phyloP scores from a whole-genome alignment of 2,888 invertebrate species.

The Polydrusus cervinus region DNA sequence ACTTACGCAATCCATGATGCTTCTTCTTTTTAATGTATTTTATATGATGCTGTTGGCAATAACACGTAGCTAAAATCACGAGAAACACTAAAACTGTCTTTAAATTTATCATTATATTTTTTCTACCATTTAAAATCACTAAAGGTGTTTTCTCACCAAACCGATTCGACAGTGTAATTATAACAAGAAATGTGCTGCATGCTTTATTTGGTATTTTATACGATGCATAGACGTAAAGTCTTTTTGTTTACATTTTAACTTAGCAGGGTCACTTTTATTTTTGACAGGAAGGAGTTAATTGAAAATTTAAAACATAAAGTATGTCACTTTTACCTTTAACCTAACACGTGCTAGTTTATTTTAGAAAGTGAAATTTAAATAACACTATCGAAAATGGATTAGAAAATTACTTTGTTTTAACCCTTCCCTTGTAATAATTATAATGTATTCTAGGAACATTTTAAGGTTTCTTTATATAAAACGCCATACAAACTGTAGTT shows the following conservation, averaged over 20 bases:
- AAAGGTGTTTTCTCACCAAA: not conserved
- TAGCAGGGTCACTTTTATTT: slow-evolving; percentile 45
- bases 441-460: too few relatives aligned
- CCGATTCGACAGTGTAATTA: not conserved
- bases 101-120: slow-evolving; percentile 28
- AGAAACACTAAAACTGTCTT: slow-evolving; percentile 32
- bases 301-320: slow-evolving; percentile 37
- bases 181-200: not conserved
- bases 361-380: slow-evolving; percentile 35
- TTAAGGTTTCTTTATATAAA: too few relatives aligned
- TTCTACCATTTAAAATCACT: not conserved
- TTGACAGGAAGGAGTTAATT: slow-evolving; percentile 43
- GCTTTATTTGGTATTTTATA: slow-evolving; percentile 30
- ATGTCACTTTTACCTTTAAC: slow-evolving; percentile 34
- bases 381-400: not conserved
- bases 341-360: not conserved
- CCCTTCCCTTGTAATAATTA: not conserved
- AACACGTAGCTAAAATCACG: slow-evolving; percentile 44
- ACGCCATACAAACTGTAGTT: too few relatives aligned
- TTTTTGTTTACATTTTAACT: slow-evolving; percentile 40
- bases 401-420: slow-evolving; percentile 2
- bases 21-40: slow-evolving; percentile 40
- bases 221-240: slow-evolving; percentile 21
- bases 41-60: slow-evolving; percentile 37
- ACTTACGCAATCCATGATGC: slow-evolving; percentile 55